Base-by-base conservation (phyloP, 1,140 invertebrate genomes). In the Anastrepha obliqua region DNA sequence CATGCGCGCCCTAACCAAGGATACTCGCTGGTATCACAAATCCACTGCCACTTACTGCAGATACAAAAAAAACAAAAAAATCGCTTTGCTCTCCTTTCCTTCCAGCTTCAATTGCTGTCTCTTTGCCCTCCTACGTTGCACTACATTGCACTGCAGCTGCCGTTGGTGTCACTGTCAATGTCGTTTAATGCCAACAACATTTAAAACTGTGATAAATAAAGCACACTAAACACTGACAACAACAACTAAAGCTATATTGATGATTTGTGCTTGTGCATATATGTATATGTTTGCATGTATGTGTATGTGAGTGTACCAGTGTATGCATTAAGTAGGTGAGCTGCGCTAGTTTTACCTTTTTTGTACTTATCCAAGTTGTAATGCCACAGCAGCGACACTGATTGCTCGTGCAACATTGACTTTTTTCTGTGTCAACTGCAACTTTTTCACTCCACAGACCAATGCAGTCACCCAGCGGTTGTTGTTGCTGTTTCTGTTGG, bases 101-200 rank as follows among this genome's bases (percentile, higher is more conserved):
- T 62, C 15, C 29, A 4, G n/a, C 60, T 62, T n/a, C 60, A 62
- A 4, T n/a, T 1, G 60, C 2, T 62, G 60, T 9, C 13, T 5
- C 60, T 62, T 44, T 20, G 64, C 64, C 2, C 29, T 29, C 29
- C 2, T 67, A 39, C 8, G 4, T 11, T 39, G 29, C 64, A 67
- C 62, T 64, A n/a, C 17, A n/a, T n/a, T 17, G 17, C 62, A 64
- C 62, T n/a, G 1, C 13, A 17, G 7, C 15, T n/a, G 42, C 74
- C 17, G 47, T 13, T 51, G 74, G n/a, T 81, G 74, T 81, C 74
- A 81, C 47, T 81, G 74, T 81, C 74, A 81, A 81, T 81, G 74
- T 81, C 74, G 47, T 20, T 81, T 81, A 81, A 81, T 81, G 74
- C 74, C 74, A 81, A 81, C 74, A 81, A 81, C 44, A 81, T 81